Percentiles rank a stretch among this genome's conserved stretches.
These are phyloP conservation scores for Mustela lutreola DNA, from an alignment of 2,113 vertebrate species.

Conservation along the genomic window DNA sequence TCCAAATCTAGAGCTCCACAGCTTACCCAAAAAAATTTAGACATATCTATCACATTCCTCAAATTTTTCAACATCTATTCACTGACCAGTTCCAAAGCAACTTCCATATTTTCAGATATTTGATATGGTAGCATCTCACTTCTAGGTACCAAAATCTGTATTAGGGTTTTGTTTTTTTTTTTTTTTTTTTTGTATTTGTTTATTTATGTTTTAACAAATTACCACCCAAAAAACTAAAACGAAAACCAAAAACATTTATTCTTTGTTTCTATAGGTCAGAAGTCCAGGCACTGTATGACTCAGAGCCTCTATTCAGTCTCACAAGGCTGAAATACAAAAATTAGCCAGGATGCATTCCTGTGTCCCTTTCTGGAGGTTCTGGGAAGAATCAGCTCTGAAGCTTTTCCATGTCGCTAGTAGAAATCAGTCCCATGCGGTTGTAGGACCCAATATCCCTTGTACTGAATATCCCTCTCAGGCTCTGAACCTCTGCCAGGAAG, in stretches of 20 bases:
- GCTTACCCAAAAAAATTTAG: neutral
- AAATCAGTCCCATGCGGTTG: neutral
- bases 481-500: neutral
- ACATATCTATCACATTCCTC: neutral
- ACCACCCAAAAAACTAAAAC: neutral
- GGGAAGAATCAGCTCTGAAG: neutral
- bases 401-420: neutral
- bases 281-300: neutral
- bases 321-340: neutral
- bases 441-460: neutral
- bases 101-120: neutral
- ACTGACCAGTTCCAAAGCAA: neutral
- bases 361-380: neutral
- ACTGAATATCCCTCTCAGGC: neutral
- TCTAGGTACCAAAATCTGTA: neutral
- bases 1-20: neutral
- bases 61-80: neutral
- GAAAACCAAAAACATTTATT: neutral
- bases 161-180: neutral
- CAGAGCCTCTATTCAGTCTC: neutral
- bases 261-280: neutral
- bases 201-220: neutral
- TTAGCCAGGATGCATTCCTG: neutral
- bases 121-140: neutral
- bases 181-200: conserved; percentile 8